A percentile compares a stretch with the other conserved stretches of the same genome.
phyloP scores from a whole-genome alignment of 2,113 vertebrate genomes.

The Lontra canadensis region DNA sequence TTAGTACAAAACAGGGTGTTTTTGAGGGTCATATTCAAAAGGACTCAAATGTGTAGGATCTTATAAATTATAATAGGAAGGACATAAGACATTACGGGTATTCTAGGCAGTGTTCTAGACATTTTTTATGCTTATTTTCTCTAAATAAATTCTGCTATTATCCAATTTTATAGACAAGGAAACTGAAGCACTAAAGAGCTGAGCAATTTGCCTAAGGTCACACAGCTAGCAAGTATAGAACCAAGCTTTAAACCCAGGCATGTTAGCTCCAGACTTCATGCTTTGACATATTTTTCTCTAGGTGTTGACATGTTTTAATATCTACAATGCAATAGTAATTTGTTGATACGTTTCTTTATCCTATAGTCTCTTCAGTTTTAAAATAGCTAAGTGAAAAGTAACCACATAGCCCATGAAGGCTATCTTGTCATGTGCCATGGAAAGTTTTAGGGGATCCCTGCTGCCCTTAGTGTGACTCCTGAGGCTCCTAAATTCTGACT shows the following conservation, averaged over 20 bases:
- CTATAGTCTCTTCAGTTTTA: background rate
- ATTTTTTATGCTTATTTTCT: background rate
- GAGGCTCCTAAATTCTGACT: background rate
- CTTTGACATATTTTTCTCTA: background rate
- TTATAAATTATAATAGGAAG: background rate
- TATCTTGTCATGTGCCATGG: background rate
- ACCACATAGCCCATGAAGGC: background rate
- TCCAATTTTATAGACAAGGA: background rate
- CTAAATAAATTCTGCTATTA: background rate
- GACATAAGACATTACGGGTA: background rate
- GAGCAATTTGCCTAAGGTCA: background rate
- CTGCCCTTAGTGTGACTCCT: no score
- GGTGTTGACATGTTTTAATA: background rate
- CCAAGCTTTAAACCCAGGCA: background rate
- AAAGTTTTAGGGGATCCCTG: background rate
- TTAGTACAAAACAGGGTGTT: background rate
- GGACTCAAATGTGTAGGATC: background rate
- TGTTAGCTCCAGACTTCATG: background rate
- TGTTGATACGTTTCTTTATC: background rate
- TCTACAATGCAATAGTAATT: background rate
- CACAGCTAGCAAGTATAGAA: background rate
- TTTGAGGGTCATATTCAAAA: background rate
- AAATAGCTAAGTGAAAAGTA: constrained; percentile 39
- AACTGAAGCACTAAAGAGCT: background rate
- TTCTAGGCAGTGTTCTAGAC: background rate